Evolutionary conservation across 2,888 invertebrate species (phyloP).

Genomic region (Ethmia dodecea): DNA sequence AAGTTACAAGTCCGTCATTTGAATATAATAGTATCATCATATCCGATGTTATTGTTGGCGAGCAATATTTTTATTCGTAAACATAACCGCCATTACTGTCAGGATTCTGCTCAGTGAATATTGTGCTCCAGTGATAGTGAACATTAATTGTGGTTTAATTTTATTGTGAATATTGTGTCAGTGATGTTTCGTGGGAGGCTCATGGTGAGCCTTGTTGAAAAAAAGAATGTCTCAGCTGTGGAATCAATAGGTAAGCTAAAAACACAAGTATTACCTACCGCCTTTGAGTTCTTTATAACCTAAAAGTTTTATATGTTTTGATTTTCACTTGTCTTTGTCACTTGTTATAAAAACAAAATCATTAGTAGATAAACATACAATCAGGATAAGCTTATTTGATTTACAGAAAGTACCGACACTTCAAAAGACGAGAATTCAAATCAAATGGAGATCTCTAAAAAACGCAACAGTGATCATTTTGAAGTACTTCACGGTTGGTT

Average conservation of each 20-base stretch:
- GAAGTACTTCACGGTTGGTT: too few relatives aligned
- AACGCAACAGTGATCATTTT: too few relatives aligned
- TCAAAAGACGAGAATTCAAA: too few relatives aligned
- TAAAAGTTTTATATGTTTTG: background rate
- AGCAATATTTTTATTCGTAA: too few relatives aligned
- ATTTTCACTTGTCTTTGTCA: background rate
- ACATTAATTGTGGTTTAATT: background rate
- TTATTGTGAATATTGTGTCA: background rate
- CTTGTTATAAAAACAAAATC: background rate
- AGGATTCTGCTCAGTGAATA: background rate
- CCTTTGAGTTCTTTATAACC: background rate
- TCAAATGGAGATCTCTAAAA: too few relatives aligned
- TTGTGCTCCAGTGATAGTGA: background rate
- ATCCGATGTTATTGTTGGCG: too few relatives aligned
- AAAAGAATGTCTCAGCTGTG: background rate
- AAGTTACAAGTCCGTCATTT: too few relatives aligned
- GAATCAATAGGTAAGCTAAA: background rate
- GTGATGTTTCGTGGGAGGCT: too few relatives aligned
- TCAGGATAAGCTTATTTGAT: background rate
- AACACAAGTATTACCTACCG: background rate
- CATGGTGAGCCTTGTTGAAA: background rate
- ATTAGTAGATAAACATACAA: too few relatives aligned
- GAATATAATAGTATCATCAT: too few relatives aligned
- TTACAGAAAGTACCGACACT: too few relatives aligned
- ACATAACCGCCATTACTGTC: too few relatives aligned